Conservation (phyloP, 2,888 invertebrate genomes). For the Lasioglossum leucozonium region DNA sequence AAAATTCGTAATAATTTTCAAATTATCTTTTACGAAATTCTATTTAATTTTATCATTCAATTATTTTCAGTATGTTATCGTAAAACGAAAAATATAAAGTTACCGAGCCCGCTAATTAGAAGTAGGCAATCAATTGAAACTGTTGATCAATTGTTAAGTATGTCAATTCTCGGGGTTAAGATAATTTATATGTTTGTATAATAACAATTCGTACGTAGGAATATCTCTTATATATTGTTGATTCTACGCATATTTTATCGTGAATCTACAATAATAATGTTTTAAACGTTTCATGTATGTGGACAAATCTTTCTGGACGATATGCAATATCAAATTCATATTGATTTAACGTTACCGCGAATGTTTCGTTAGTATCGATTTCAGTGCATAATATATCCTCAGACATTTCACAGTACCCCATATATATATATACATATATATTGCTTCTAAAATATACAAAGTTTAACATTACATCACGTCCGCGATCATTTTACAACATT, state of each 20-base stretch:
- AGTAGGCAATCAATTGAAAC: too few species aligned
- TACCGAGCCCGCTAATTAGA: too few species aligned
- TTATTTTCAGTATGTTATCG: neutral
- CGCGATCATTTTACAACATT: neutral
- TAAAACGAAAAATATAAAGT: too few species aligned
- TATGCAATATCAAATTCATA: neutral
- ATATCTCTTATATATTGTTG: neutral
- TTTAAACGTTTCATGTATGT: neutral
- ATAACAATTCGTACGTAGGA: neutral
- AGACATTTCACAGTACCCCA: conserved; percentile 30
- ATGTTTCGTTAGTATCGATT: conserved; percentile 6
- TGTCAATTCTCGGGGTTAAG: neutral
- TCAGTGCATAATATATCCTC: conserved; percentile 15
- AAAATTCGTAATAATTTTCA: neutral
- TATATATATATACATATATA: neutral
- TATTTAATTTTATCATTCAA: too few species aligned
- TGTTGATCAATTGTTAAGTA: neutral
- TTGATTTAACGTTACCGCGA: conserved; percentile 38
- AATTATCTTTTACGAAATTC: too few species aligned
- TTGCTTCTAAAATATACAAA: neutral
- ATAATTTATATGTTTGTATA: neutral
- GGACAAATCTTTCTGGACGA: neutral
- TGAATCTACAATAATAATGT: neutral
- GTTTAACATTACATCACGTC: neutral
- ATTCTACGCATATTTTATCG: neutral